Conservation (phyloP, 2,888 invertebrate genomes). For the Carterocephalus palaemon region DNA sequence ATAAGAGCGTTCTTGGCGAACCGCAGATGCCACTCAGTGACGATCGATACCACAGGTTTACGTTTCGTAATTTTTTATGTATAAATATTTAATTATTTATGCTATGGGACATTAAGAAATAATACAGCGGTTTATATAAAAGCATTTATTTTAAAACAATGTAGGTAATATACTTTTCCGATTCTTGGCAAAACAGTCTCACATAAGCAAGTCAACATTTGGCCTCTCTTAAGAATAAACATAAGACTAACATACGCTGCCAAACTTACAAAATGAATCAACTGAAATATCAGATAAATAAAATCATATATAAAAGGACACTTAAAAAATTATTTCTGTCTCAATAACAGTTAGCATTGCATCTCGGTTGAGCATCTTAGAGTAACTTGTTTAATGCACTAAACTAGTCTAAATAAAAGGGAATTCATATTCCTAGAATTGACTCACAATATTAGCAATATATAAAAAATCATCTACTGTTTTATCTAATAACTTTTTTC, state of each 20-base stretch:
- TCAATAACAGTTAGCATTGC: constrained; percentile 75
- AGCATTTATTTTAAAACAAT: constrained; percentile 80
- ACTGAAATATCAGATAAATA: constrained; percentile 73
- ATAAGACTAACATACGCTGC: constrained; percentile 77
- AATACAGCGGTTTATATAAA: constrained; percentile 59
- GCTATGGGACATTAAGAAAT: constrained; percentile 1
- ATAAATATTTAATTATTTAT: neutral
- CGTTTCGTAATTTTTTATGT: no score
- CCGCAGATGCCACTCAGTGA: no score
- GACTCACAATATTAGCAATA: constrained; percentile 75
- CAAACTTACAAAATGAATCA: constrained; percentile 73
- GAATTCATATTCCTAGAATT: constrained; percentile 74
- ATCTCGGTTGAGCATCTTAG: constrained; percentile 75
- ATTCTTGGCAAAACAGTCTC: constrained; percentile 80
- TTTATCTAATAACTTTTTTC: constrained; percentile 55
- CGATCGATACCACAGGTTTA: no score
- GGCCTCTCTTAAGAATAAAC: constrained; percentile 77
- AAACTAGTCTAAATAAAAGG: constrained; percentile 74
- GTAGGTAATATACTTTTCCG: constrained; percentile 80
- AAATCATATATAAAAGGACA: constrained; percentile 68
- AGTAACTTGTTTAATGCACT: constrained; percentile 69
- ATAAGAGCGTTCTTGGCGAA: no score
- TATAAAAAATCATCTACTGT: constrained; percentile 62
- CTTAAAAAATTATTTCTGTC: constrained; percentile 67
- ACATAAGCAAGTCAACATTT: constrained; percentile 80